Percentiles rank a stretch among this genome's conserved stretches.
These are phyloP conservation scores for Acanthaster planci DNA, from an alignment of 35 echinoderm and acorn worm species.

Conservation along the genomic window DNA sequence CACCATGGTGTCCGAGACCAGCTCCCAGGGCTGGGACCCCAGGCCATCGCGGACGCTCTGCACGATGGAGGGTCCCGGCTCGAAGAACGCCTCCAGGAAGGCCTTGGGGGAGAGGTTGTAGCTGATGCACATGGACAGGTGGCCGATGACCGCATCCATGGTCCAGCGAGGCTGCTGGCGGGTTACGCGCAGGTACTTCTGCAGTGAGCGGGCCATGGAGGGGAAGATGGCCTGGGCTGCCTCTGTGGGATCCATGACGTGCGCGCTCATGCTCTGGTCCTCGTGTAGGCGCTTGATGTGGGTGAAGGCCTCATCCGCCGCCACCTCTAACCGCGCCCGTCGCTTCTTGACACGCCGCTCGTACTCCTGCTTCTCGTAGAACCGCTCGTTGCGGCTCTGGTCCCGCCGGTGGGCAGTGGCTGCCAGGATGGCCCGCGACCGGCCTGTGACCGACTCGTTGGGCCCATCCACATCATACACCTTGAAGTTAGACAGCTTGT, in stretches of 20 bases:
- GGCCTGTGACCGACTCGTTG: slow-evolving; percentile 75
- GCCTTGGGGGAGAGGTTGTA: slow-evolving; percentile 87
- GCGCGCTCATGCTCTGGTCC: slow-evolving; percentile 64
- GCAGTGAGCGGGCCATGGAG: slow-evolving; percentile 85
- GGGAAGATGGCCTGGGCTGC: slow-evolving; percentile 98
- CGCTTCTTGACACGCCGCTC: slow-evolving; percentile 87
- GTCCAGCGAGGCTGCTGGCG: slow-evolving; percentile 93
- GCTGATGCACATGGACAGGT: slow-evolving; percentile 91
- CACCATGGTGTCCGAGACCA: slow-evolving; percentile 85
- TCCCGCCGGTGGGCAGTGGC: slow-evolving; percentile 74
- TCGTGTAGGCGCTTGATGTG: slow-evolving; percentile 90
- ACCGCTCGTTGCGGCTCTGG: slow-evolving; percentile 85
- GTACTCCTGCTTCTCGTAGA: slow-evolving; percentile 99
- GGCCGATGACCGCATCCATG: slow-evolving; percentile 89
- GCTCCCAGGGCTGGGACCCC: slow-evolving; percentile 73
- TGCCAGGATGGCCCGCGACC: slow-evolving; percentile 86
- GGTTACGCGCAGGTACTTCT: slow-evolving; percentile 99
- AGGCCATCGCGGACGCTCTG: slow-evolving; percentile 52
- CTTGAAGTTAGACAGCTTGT: slow-evolving; percentile 84
- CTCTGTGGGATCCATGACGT: slow-evolving; percentile 93
- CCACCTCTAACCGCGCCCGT: slow-evolving; percentile 71
- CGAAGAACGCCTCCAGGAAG: slow-evolving; percentile 92
- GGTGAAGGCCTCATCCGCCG: slow-evolving; percentile 88
- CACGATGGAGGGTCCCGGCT: slow-evolving; percentile 80
- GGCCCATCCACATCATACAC: slow-evolving; percentile 95